Base-by-base conservation (phyloP, 1,140 invertebrate genomes). In the Saccostrea glomerata region DNA sequence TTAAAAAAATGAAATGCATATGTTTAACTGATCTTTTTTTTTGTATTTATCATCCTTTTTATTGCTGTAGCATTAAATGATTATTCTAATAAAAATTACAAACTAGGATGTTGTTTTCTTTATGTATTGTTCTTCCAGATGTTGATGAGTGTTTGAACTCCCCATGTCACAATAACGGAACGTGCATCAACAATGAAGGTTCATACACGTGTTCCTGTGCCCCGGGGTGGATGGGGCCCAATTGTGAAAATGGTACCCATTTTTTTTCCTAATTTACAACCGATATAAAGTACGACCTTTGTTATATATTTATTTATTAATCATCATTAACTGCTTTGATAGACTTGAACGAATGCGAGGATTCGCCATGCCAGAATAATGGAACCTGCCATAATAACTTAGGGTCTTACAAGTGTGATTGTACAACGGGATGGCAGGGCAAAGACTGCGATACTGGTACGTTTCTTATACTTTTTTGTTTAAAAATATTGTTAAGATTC, bases 151-250 rank as follows among this genome's bases (percentile, higher is more conserved):
- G 91, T 86, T 70, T 88, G 17, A n/a, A n/a, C 9, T 40, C 82
- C 3, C 91, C 93, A 13, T 94, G 93, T 86, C 95, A 96, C 60
- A 96, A 97, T 93, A 98, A 97, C 25, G 94, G 92, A 9, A 96
- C 96, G 12, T 95, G 94, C 90, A 77, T 89, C 1, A 93, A 95
- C 86, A 88, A 86, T 15, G 85, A 92, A 54, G 91, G 92, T 30
- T 90, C 90, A 63, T 94, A 93, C 82, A 87, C 85, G 15, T 95
- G 94, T 87, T 88, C 60, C 0, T 95, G 94, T 92, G 60, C 73
- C 1, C 98, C 98, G 91, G 98, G 98, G 56, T 99, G 99, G 95
- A 98, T 97, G 2, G 98, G 98, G 86, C 96, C 97, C 90, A 96
- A 97, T 90, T 99, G 98, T 95, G 98, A 99, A 95, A 96, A 98